Conservation (phyloP, 2,888 invertebrate species). For the Pyrocoelia pectoralis region DNA sequence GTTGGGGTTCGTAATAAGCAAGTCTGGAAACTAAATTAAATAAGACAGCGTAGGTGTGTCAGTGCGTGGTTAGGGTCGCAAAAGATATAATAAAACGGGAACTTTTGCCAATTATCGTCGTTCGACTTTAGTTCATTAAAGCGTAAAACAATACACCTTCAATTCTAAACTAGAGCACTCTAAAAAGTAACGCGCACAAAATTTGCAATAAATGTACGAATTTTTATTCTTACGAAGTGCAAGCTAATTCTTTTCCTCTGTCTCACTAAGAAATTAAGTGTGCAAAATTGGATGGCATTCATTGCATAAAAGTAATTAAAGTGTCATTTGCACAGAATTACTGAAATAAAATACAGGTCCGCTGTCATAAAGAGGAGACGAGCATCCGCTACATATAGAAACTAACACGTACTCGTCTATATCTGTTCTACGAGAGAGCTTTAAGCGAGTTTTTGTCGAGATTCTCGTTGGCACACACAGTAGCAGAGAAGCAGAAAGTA, state of each 20-base stretch:
- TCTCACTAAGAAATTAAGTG: background rate
- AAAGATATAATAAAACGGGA: slow-evolving; percentile 45
- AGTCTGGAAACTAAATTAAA: slow-evolving; percentile 46
- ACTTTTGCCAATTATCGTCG: slow-evolving; percentile 41
- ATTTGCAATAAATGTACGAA: no score
- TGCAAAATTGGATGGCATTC: background rate
- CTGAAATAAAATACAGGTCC: slow-evolving; percentile 23
- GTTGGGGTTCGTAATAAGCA: slow-evolving; percentile 44
- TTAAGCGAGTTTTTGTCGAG: slow-evolving; percentile 42
- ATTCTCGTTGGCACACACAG: slow-evolving; percentile 37
- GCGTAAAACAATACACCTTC: background rate
- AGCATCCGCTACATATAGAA: slow-evolving; percentile 28
- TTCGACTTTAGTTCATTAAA: slow-evolving; percentile 14
- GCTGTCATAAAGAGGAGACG: slow-evolving; percentile 4
- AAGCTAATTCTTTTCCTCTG: no score
- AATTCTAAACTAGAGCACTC: no score
- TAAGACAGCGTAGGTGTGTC: slow-evolving; percentile 47
- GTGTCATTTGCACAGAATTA: background rate
- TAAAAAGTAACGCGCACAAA: no score
- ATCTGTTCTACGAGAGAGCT: slow-evolving; percentile 36
- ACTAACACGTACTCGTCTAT: slow-evolving; percentile 28
- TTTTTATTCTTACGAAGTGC: no score
- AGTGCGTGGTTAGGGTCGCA: slow-evolving; percentile 41
- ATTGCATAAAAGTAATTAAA: background rate
- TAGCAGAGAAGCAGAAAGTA: slow-evolving; percentile 17